These are phyloP conservation scores for Rhinichthys osculus DNA, from an alignment of 2,797 vertebrate genomes.

Conservation along the genomic window DNA sequence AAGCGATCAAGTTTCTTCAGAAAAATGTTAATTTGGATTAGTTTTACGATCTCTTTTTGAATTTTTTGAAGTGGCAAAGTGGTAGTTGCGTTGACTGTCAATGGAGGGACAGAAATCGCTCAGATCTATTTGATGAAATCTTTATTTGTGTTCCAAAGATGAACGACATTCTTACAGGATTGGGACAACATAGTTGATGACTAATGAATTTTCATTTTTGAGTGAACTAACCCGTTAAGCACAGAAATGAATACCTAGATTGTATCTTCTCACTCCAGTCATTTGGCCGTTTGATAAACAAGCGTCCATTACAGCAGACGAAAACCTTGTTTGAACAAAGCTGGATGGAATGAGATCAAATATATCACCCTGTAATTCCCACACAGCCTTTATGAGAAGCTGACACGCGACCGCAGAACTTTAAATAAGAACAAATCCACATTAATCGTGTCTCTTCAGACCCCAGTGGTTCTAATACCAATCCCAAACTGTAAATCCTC, in stretches of 20 bases:
- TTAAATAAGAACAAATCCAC: conserved; percentile 40
- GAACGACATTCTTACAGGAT: too few species aligned
- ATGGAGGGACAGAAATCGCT: too few species aligned
- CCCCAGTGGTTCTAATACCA: conserved; percentile 1
- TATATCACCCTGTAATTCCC: not conserved
- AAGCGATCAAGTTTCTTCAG: too few species aligned
- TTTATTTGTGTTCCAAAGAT: too few species aligned
- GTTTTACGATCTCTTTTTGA: too few species aligned
- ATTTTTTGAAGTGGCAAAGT: too few species aligned
- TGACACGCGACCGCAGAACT: not conserved
- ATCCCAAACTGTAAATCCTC: conserved; percentile 22
- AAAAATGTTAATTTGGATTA: too few species aligned
- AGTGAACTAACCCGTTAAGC: not conserved
- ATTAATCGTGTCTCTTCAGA: conserved; percentile 39
- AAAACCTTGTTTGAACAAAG: not conserved
- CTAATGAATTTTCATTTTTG: too few species aligned
- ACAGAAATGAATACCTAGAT: not conserved
- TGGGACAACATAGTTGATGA: too few species aligned
- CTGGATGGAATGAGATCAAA: conserved; percentile 1
- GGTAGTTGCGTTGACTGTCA: too few species aligned
- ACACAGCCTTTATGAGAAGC: conserved; percentile 16
- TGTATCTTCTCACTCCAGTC: not conserved
- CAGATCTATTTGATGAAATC: too few species aligned
- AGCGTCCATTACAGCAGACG: not conserved
- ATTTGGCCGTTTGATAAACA: conserved; percentile 3